These are phyloP conservation scores for Frankliniella intonsa DNA, from an alignment of 2,888 invertebrate species.

Conservation along the genomic window DNA sequence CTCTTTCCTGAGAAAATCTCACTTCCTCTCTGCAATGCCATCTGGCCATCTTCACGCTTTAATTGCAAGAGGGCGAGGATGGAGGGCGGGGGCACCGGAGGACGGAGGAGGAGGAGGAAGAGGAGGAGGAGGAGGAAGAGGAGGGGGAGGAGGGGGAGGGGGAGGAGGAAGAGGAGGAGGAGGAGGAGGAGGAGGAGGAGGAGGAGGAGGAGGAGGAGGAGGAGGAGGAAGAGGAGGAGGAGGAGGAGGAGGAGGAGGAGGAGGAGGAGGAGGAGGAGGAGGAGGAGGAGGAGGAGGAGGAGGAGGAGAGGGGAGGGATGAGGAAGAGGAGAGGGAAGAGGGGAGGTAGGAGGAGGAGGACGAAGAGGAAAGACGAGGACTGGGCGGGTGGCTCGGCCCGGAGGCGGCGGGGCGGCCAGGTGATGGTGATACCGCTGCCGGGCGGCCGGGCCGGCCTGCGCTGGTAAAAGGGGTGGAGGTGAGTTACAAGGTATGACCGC, in stretches of 20 bases:
- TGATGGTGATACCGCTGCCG: neutral
- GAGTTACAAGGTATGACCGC: neutral
- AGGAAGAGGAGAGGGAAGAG: no score
- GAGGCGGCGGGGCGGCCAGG: no score
- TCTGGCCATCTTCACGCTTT: conserved; percentile 5
- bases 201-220: neutral
- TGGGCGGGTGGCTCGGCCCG: neutral
- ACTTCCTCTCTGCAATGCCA: conserved; percentile 6
- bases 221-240: no score
- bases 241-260: no score
- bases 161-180: no score
- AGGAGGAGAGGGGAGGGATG: neutral
- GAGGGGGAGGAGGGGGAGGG: neutral
- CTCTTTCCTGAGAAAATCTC: neutral
- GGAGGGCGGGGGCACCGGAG: neutral
- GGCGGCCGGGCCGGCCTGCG: neutral
- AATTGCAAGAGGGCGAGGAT: neutral
- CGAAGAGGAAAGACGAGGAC: no score
- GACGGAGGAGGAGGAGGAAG: no score
- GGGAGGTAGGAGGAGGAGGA: no score
- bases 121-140: no score
- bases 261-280: neutral
- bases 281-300: no score
- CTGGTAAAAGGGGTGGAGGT: neutral
- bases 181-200: no score